Evolutionary conservation across 2,797 vertebrate genomes (phyloP).

Genomic region (Rhincodon typus): DNA sequence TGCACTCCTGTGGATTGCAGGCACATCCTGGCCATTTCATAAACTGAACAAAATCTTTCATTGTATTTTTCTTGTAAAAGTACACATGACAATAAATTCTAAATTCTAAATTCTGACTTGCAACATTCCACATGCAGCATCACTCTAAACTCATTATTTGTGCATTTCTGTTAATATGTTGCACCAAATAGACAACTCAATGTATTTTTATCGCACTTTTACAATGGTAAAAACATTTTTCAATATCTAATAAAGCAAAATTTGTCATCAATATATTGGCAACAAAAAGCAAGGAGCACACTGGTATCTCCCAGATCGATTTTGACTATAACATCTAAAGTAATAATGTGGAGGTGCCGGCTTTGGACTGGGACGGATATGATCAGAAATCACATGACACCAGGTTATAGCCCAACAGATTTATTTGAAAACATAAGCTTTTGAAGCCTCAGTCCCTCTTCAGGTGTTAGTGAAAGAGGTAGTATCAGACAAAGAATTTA

Average conservation of each 20-base stretch:
- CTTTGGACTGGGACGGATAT: too few species aligned
- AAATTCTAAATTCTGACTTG: background rate
- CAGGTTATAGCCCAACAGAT: too few species aligned
- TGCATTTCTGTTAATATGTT: background rate
- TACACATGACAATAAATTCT: too few species aligned
- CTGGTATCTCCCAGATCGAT: background rate
- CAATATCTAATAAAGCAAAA: background rate
- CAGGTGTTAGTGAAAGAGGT: too few species aligned
- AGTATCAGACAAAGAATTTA: too few species aligned
- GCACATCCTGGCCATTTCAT: background rate
- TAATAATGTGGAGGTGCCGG: too few species aligned
- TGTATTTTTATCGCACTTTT: background rate
- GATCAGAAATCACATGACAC: too few species aligned
- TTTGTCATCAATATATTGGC: background rate
- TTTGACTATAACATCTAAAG: background rate
- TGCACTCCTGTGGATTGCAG: background rate
- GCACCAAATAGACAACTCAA: too few species aligned
- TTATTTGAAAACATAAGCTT: too few species aligned
- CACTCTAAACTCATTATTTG: background rate
- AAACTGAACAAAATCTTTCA: background rate
- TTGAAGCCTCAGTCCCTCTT: too few species aligned
- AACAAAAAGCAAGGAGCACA: background rate
- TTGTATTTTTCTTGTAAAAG: too few species aligned
- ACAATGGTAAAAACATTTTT: background rate
- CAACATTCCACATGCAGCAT: background rate